These are phyloP conservation scores for Echeneis naucrates DNA, from an alignment of 2,797 vertebrate genomes.

Conservation along the genomic window DNA sequence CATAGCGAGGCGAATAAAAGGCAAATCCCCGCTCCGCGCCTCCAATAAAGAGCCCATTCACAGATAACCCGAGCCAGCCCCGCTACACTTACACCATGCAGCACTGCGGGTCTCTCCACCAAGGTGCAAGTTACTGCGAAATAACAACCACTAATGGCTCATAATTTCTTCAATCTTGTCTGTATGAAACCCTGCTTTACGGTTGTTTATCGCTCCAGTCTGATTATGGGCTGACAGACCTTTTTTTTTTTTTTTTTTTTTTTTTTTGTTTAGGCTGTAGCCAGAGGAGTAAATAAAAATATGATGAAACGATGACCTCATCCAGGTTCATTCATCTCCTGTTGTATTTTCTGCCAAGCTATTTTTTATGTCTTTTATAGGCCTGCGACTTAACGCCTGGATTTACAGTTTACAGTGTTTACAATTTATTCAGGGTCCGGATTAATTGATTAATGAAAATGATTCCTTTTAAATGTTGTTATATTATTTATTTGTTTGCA, in stretches of 20 bases:
- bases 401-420: background rate
- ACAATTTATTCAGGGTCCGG: background rate
- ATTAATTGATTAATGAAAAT: constrained; percentile 9
- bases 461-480: background rate
- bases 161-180: constrained; percentile 62
- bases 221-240: constrained; percentile 44
- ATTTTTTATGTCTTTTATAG: background rate
- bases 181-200: constrained; percentile 39
- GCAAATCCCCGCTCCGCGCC: constrained; percentile 94
- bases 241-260: too few species aligned
- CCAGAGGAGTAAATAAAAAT: constrained; percentile 41
- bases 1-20: constrained; percentile 99
- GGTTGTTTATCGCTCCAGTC: constrained; percentile 32
- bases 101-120: constrained; percentile 55
- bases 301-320: constrained; percentile 21
- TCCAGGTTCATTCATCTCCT: background rate
- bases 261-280: too few species aligned
- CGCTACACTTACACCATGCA: constrained; percentile 92
- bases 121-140: constrained; percentile 56
- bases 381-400: background rate
- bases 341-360: background rate
- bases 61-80: constrained; percentile 88
- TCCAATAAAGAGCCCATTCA: constrained; percentile 95
- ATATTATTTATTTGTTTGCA: background rate
- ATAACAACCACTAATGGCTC: constrained; percentile 63